Evolutionary conservation across 2,113 vertebrate genomes (phyloP).

Genomic region (Carettochelys insculpta): DNA sequence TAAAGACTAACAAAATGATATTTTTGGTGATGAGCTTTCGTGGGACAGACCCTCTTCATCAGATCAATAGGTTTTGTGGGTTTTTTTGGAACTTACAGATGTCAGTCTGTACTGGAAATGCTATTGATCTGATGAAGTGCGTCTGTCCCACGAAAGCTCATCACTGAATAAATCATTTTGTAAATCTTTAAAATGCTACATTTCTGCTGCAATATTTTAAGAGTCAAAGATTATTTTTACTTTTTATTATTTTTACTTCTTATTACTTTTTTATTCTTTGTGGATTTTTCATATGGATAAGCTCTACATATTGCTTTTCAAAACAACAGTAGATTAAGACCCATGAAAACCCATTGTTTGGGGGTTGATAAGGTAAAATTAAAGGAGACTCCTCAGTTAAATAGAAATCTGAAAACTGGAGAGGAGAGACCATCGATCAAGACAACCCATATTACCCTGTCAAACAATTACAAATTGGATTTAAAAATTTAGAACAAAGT

Average conservation of each 20-base stretch:
- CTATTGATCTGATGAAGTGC: too few relatives aligned
- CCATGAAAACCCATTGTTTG: background rate
- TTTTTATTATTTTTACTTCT: too few relatives aligned
- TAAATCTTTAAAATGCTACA: too few relatives aligned
- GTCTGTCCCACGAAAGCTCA: too few relatives aligned
- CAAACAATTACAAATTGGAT: background rate
- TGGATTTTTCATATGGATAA: background rate
- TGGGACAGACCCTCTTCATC: too few relatives aligned
- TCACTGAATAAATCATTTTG: too few relatives aligned
- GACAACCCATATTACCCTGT: background rate
- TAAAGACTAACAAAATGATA: too few relatives aligned
- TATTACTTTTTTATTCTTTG: fast-evolving
- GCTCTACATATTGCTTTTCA: background rate
- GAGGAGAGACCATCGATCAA: background rate
- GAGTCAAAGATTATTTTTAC: fast-evolving
- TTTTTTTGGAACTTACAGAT: too few relatives aligned
- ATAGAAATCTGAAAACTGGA: background rate
- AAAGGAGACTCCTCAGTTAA: background rate
- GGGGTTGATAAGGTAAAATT: background rate
- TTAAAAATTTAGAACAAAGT: background rate
- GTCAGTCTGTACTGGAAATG: too few relatives aligned
- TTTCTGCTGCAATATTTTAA: background rate
- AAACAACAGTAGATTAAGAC: background rate
- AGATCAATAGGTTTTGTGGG: too few relatives aligned
- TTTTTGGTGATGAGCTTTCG: too few relatives aligned